Base-by-base conservation (phyloP, 2,888 invertebrate species). In the Nomada ferruginata region DNA sequence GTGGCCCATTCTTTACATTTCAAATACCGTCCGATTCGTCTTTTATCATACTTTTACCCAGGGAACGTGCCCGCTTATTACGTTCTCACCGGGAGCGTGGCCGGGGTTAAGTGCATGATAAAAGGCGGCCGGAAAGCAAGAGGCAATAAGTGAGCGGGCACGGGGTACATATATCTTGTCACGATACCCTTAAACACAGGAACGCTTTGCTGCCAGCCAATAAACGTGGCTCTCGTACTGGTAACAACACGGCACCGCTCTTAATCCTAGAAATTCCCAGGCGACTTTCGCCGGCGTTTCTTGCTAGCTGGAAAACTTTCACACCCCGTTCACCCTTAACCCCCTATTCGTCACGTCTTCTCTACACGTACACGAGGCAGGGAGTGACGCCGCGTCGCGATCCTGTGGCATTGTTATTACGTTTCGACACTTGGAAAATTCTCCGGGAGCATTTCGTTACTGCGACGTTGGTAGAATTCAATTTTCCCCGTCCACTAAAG, bases 221-320 rank as follows among this genome's bases (percentile, higher is more conserved):
- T 68, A 80, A 80, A 80, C 47, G 72, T 29, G 63, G 63, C 59
- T 10, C 71, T 60, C 63, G 63, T 47, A 23, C 42, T 5, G 68
- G 1, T 57, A 81, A 69, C 61, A 69, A 76, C 82, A 76, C 71
- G 72, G n/a, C 44, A 76, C 66, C 42, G 76, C 76, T 82, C 76
- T 82, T 72, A 82, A 82, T 71, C 68, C 50, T 26, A 53, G 26
- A 61, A 68, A 82, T 72, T 76, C 82, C 76, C 82, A 23, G 71
- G 68, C 36, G 82, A 82, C 82, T 82, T 76, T 82, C 76, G 5
- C 68, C 73, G 13, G 13, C n/a, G 63, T 50, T 53, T 53, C 53
- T 68, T 53, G 11, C 69, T 23, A 23, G 29, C 36, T 15, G 11
- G 66, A 65, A 60, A 74, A 80, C 79, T 61, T 74, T 74, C 74